phyloP scores from a whole-genome alignment of 2,113 vertebrate genomes.

The Butastur rufipennis region DNA sequence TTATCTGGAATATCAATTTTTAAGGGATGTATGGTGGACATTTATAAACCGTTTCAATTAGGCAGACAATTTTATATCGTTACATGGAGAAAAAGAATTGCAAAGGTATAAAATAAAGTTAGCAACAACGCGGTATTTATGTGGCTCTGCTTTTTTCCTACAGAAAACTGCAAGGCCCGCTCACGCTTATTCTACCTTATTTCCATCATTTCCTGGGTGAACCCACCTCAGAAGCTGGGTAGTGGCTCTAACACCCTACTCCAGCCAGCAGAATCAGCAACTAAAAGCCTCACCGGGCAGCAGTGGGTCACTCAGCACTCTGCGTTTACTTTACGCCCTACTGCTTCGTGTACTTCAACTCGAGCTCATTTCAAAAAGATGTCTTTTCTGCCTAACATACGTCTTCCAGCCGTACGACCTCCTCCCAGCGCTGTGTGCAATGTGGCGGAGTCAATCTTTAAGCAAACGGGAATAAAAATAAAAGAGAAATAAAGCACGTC shows the following conservation, averaged over 20 bases:
- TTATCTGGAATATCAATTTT: neutral
- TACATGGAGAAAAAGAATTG: neutral
- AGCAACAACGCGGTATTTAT: fast-evolving
- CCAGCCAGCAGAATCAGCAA: neutral
- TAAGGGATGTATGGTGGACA: neutral
- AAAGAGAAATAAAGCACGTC: neutral
- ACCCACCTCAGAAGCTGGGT: fast-evolving
- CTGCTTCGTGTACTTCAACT: neutral
- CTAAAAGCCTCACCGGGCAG: neutral
- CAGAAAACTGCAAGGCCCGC: neutral
- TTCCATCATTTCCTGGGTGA: neutral
- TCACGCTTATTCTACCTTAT: neutral
- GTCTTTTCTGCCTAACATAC: neutral
- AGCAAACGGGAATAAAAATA: neutral
- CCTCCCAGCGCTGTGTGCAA: neutral
- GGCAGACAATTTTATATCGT: neutral
- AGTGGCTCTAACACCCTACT: too few species aligned
- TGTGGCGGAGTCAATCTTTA: neutral
- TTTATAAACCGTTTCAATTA: neutral
- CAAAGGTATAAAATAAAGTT: neutral
- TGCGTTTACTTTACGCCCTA: neutral
- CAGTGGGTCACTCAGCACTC: neutral
- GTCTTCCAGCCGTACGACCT: neutral
- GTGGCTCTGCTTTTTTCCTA: neutral
- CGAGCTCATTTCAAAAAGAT: neutral